phyloP scores from a whole-genome alignment of 2,113 vertebrate genomes.

The Aldabrachelys gigantea region DNA sequence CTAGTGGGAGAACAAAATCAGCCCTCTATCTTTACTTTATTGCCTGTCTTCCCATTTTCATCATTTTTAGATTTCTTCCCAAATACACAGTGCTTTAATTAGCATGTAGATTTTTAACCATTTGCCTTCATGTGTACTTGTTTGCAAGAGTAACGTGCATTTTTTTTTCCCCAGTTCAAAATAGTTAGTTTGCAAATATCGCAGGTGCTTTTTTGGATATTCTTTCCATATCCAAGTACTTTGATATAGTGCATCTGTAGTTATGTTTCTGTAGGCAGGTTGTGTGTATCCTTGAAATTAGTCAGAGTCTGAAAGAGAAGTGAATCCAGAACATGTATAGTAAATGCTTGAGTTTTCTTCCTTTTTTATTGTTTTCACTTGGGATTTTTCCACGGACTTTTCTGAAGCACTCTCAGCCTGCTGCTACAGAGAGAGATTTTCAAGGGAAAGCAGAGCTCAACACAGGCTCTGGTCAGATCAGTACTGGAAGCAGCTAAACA shows the following conservation, averaged over 20 bases:
- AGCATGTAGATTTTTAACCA: neutral
- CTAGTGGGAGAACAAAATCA: neutral
- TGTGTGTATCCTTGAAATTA: neutral
- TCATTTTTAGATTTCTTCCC: neutral
- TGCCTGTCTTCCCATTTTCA: neutral
- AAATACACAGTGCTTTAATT: neutral
- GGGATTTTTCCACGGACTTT: neutral
- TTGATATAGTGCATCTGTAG: neutral
- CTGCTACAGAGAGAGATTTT: neutral
- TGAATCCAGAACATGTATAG: neutral
- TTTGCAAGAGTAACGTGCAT: neutral
- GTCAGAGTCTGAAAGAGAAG: neutral
- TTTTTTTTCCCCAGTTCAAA: neutral
- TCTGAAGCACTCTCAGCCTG: neutral
- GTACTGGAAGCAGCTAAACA: neutral
- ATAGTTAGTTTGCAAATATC: neutral
- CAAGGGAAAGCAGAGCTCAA: neutral
- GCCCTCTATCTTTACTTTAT: neutral
- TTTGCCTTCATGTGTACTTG: fast-evolving
- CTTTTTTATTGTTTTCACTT: slow-evolving; percentile 5
- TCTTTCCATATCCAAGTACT: neutral
- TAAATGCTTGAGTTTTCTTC: neutral
- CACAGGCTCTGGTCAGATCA: neutral
- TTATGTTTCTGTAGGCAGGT: neutral
- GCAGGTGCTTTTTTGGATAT: neutral